These are phyloP conservation scores for Orgyia antiqua DNA, from an alignment of 2,888 invertebrate genomes.

Conservation along the genomic window DNA sequence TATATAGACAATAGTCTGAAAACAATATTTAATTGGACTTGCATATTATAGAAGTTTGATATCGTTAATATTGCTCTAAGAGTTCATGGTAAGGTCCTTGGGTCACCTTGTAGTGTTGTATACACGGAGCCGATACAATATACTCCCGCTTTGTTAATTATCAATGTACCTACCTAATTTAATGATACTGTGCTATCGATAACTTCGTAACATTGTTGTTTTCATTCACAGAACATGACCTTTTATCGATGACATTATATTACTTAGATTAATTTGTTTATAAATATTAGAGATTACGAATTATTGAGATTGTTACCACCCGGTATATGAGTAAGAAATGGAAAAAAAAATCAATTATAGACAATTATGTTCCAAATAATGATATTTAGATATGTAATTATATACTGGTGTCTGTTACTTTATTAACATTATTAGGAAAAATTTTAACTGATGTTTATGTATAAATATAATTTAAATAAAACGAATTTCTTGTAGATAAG, in stretches of 20 bases:
- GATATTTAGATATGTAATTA: slow-evolving; percentile 45
- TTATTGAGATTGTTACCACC: slow-evolving; percentile 75
- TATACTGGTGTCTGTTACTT: slow-evolving; percentile 61
- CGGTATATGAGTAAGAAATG: slow-evolving; percentile 55
- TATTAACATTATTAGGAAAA: slow-evolving; percentile 55
- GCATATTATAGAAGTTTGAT: too few species aligned
- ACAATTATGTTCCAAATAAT: slow-evolving; percentile 44
- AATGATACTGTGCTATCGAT: slow-evolving; percentile 51
- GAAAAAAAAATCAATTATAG: slow-evolving; percentile 38
- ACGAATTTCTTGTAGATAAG: slow-evolving; percentile 64
- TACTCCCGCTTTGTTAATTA: slow-evolving; percentile 51
- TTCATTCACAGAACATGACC: slow-evolving; percentile 59
- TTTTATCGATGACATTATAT: slow-evolving; percentile 69
- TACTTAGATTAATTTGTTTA: slow-evolving; percentile 66
- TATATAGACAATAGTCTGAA: too few species aligned
- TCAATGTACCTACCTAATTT: slow-evolving; percentile 51
- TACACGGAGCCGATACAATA: slow-evolving; percentile 48
- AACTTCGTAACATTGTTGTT: slow-evolving; percentile 44
- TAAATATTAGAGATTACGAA: slow-evolving; percentile 68
- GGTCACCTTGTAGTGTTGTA: too few species aligned
- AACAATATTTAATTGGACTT: too few species aligned
- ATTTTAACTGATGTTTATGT: slow-evolving; percentile 55
- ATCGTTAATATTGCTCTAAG: too few species aligned
- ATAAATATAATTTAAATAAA: slow-evolving; percentile 50
- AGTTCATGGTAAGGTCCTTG: too few species aligned